A percentile compares a stretch with the other conserved stretches of the same genome.
Evolutionary conservation across 2,888 invertebrate species (phyloP).

Genomic region (Leucania comma): DNA sequence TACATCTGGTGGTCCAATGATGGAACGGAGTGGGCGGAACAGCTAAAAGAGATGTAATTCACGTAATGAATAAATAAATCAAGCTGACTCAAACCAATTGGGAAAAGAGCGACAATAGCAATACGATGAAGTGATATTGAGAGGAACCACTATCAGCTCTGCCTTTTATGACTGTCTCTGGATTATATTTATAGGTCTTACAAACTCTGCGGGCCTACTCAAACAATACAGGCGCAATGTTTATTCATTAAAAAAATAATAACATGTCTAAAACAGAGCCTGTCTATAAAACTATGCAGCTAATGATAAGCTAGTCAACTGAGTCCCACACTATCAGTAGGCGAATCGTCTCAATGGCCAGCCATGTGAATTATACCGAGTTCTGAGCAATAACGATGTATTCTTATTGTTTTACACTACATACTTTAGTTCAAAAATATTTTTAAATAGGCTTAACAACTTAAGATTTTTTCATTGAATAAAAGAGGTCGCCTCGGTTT

Average conservation of each 20-base stretch:
- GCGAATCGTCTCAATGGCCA: constrained; percentile 41
- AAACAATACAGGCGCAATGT: not conserved
- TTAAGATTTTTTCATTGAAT: constrained; percentile 1
- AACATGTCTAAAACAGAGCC: constrained; percentile 11
- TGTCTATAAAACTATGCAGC: constrained; percentile 17
- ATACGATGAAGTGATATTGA: not conserved
- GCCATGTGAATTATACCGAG: constrained; percentile 56
- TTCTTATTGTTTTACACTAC: constrained; percentile 39
- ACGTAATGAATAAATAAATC: no score
- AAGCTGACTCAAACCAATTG: not conserved
- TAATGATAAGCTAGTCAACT: constrained; percentile 31
- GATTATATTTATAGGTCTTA: no score
- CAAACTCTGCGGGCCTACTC: not conserved
- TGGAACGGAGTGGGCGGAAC: no score
- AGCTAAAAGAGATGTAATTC: no score
- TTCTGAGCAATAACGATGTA: constrained; percentile 34
- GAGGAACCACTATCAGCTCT: not conserved
- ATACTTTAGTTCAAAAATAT: constrained; percentile 8
- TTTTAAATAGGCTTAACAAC: not conserved
- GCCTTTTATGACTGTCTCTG: no score
- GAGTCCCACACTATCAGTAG: constrained; percentile 49
- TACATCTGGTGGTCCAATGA: no score
- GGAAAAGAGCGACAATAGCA: not conserved
- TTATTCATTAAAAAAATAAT: constrained; percentile 26
- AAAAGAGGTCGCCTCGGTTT: not conserved